phyloP scores from a whole-genome alignment of 1,140 invertebrate genomes.

The Orius insidiosus region DNA sequence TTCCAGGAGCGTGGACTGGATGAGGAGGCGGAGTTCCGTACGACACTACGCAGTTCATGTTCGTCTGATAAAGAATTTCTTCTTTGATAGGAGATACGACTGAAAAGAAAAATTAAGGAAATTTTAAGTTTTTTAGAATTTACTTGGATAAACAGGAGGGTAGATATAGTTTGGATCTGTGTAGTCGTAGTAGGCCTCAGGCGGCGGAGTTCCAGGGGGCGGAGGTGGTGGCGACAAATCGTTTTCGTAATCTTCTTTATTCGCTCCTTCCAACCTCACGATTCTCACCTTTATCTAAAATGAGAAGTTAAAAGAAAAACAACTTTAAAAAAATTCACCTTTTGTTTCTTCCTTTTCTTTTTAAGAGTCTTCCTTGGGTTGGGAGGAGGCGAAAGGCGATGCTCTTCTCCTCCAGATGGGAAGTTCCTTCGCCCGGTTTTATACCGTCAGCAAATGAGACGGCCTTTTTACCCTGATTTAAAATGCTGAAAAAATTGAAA shows the following conservation, averaged over 20 bases:
- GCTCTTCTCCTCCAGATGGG: conserved; percentile 27
- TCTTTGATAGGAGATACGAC: no score
- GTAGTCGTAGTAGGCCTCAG: conserved; percentile 12
- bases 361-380: conserved; percentile 20
- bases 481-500: background rate
- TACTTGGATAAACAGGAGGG: background rate
- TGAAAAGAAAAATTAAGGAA: no score
- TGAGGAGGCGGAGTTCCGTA: conserved; percentile 1
- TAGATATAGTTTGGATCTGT: background rate
- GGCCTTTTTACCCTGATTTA: conserved; percentile 19
- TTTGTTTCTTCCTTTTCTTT: conserved; percentile 24
- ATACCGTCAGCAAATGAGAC: conserved; percentile 30
- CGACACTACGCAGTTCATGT: no score
- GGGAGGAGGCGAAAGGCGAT: conserved; percentile 26
- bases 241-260: conserved; percentile 18
- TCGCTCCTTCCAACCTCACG: conserved; percentile 16
- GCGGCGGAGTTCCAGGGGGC: conserved; percentile 18
- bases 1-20: background rate
- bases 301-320: conserved; percentile 2
- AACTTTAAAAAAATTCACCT: conserved; percentile 3
- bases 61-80: no score
- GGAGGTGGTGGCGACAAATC: conserved; percentile 18
- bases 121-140: no score
- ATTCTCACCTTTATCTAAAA: conserved; percentile 18
- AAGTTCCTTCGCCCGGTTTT: conserved; percentile 28